Base-by-base conservation (phyloP, 2,888 invertebrate genomes). In the Galerucella calmariensis region DNA sequence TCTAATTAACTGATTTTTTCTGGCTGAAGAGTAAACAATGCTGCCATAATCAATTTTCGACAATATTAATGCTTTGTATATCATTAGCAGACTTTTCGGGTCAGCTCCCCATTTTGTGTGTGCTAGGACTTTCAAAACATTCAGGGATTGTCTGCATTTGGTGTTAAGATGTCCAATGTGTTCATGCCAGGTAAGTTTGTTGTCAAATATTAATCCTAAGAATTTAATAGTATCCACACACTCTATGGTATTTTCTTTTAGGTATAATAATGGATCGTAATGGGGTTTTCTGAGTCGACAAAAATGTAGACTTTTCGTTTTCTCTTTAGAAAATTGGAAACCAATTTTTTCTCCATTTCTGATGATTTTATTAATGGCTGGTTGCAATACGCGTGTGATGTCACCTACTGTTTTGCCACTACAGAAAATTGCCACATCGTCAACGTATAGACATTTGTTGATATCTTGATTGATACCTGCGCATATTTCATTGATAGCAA, bases 401-500 rank as follows among this genome's bases (percentile, higher is more conserved):
- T 24, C 10, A 20, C 58, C 27, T 11, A 74, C 44, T 4, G 65
- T 41, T 5, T 14, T 9, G 6, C 58, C n/a, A n/a, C 65, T 66
- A 44, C 74, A 72, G 63, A n/a, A n/a, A n/a, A n/a, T n/a, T n/a
- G n/a, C n/a, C n/a, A n/a, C n/a, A n/a, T n/a, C n/a, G n/a, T 77
- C 77, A 11, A 75, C 75, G 24, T 70, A 66, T 6, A 65, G 16
- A 65, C 24, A 20, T 56, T 58, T 59, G 16, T 46, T 59, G 14
- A 72, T 59, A 44, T 51, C 11, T 20, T 66, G 1, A 27, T 68
- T 46, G 1, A 73, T 24, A 10, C n/a, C 44, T 9, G 27, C 51
- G 1, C 71, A 27, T 12, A 79, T 11, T 11, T 66, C 24, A 35
- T 79, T 78, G 1, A 78, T 70, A 16, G 76, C 77, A 41, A 78